A percentile compares a stretch with the other conserved stretches of the same genome.
Conservation (phyloP, 1,140 invertebrate species). For the Ceratitis capitata region DNA sequence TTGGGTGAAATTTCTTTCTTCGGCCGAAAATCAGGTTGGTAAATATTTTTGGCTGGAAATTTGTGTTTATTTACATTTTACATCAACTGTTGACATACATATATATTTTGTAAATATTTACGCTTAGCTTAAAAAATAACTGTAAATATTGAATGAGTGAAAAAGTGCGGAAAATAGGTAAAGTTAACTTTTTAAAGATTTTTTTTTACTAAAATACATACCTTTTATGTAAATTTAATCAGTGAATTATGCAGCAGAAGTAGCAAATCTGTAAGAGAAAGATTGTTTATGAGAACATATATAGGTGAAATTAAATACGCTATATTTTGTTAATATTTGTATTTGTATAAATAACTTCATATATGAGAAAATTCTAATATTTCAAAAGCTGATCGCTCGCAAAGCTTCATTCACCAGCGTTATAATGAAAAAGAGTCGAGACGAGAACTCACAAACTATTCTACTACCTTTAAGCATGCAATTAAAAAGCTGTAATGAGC, state of each 20-base stretch:
- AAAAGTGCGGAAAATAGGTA: not conserved
- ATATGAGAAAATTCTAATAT: too few relatives aligned
- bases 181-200: too few relatives aligned
- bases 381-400: too few relatives aligned
- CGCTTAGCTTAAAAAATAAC: not conserved
- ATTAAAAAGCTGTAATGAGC: too few relatives aligned
- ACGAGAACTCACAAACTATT: too few relatives aligned
- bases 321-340: too few relatives aligned
- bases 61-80: not conserved
- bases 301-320: too few relatives aligned
- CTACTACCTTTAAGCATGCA: too few relatives aligned
- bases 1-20: conserved; percentile 12
- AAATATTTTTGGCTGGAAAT: not conserved
- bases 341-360: too few relatives aligned
- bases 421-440: too few relatives aligned
- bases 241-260: not conserved
- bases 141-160: not conserved
- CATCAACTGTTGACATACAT: not conserved
- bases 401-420: too few relatives aligned
- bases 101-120: not conserved
- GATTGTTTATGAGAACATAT: not conserved
- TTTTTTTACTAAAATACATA: too few relatives aligned
- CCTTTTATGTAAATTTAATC: not conserved
- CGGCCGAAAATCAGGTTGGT: not conserved
- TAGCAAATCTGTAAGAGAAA: not conserved